Base-by-base conservation (phyloP, 1,140 invertebrate genomes). In the Penaeus chinensis region DNA sequence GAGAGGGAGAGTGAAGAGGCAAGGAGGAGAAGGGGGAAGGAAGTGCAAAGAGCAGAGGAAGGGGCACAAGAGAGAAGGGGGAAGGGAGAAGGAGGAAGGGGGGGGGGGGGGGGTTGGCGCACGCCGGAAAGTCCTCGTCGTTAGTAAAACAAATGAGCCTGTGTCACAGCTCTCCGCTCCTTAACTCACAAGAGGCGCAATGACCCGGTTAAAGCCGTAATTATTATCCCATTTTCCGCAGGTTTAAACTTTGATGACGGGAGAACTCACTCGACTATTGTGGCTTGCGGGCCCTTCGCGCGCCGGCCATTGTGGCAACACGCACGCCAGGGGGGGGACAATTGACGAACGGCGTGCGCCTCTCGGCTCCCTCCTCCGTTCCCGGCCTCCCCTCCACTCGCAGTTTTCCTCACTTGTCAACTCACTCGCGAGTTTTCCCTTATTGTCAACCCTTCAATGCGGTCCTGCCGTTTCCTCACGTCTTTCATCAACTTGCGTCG, bases 221-320 rank as follows among this genome's bases (percentile, higher is more conserved):
- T 82, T 82, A 82, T 82, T 65, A 66, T 82, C 62, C 61, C 32
- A 82, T 82, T 63, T 82, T 82, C 62, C 60, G 61, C 62, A 62
- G 61, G 62, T 82, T 82, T 65, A 65, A 82, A 82, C 62, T 82
- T 82, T n/a, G 79, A 65, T 80, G 62, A 37, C 24, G 20, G n/a
- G 16, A 37, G 62, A 82, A 37, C 24, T 32, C 27, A 11, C 54
- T 54, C 54, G 54, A 54, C 54, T 54, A 54, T 54, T 54, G 54
- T 54, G 54, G 54, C 11, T 54, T 16, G 54, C 16, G 54, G 54
- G 54, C 54, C 54, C 54, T 54, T 54, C 54, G 54, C 54, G 54
- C 54, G 54, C 54, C 54, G 54, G 54, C 54, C 54, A 54, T 54
- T 54, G 54, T 54, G 54, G 54, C 54, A 54, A 54, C 54, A 54